Evolutionary conservation across 2,113 vertebrate genomes (phyloP).

Genomic region (Menidia beryllina): DNA sequence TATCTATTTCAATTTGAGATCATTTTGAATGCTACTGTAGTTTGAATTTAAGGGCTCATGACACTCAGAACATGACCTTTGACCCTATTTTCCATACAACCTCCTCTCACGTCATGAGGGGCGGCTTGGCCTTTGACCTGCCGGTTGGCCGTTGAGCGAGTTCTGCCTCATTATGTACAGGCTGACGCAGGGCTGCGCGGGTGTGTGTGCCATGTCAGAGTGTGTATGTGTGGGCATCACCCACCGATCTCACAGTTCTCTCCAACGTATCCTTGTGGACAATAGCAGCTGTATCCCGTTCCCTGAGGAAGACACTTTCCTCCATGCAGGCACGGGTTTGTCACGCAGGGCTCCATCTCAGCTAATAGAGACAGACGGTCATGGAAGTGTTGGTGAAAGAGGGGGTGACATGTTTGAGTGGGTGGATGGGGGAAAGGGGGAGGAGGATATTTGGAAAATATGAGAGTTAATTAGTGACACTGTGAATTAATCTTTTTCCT

Average conservation of each 20-base stretch:
- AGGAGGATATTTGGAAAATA: background rate
- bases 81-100: conserved; percentile 22
- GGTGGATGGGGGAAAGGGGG: background rate
- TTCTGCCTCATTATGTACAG: conserved; percentile 16
- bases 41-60: conserved; percentile 29
- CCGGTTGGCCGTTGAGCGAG: conserved; percentile 10
- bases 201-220: conserved; percentile 10
- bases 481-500: conserved; percentile 4
- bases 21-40: conserved; percentile 2
- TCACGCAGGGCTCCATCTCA: conserved; percentile 84
- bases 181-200: background rate
- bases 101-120: conserved; percentile 23
- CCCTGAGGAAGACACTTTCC: conserved; percentile 88
- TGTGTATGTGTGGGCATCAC: conserved; percentile 50
- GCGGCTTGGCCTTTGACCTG: conserved; percentile 58
- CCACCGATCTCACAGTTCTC: conserved; percentile 97
- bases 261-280: conserved; percentile 89
- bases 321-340: conserved; percentile 91
- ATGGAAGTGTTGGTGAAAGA: background rate
- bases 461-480: conserved; percentile 22
- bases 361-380: conserved; percentile 62
- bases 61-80: conserved; percentile 38
- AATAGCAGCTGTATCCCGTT: conserved; percentile 88
- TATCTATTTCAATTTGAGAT: background rate
- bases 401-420: background rate